Evolutionary conservation across 37 sponge, comb jelly and placozoan genomes (phyloP).

Genomic region (Tethya wilhelma): DNA sequence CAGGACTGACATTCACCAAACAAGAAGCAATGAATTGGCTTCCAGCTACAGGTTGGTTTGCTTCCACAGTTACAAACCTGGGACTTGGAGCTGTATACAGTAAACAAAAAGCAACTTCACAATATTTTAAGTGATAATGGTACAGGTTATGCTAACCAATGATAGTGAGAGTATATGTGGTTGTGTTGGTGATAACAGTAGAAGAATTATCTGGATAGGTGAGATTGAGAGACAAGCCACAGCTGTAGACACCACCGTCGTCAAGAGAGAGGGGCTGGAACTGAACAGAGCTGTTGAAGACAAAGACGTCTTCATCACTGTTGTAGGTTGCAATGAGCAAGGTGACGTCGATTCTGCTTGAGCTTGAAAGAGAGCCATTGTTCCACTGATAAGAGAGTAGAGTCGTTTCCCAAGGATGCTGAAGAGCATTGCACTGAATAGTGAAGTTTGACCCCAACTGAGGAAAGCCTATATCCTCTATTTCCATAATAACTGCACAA

Average conservation of each 20-base stretch:
- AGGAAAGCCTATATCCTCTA: neutral
- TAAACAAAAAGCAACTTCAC: no score
- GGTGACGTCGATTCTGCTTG: neutral
- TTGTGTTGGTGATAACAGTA: constrained; percentile 7
- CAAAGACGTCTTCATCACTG: neutral
- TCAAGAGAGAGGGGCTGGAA: neutral
- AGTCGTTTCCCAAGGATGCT: neutral
- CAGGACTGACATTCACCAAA: no score
- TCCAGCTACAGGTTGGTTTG: no score
- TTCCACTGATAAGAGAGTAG: constrained; percentile 3
- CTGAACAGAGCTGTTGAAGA: constrained; percentile 27
- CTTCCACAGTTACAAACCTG: no score
- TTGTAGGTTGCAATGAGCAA: neutral
- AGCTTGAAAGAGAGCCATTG: neutral
- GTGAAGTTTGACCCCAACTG: neutral
- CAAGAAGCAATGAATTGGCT: no score
- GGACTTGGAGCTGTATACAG: no score
- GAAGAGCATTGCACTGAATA: constrained; percentile 10
- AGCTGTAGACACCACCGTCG: constrained; percentile 3
- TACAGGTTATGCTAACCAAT: neutral
- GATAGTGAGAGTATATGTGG: neutral
- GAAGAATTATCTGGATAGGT: constrained; percentile 23
- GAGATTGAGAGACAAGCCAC: constrained; percentile 4
- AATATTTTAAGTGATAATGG: no score
- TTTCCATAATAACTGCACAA: neutral